Conservation (phyloP, 2,797 vertebrate species). For the Lemur catta region DNA sequence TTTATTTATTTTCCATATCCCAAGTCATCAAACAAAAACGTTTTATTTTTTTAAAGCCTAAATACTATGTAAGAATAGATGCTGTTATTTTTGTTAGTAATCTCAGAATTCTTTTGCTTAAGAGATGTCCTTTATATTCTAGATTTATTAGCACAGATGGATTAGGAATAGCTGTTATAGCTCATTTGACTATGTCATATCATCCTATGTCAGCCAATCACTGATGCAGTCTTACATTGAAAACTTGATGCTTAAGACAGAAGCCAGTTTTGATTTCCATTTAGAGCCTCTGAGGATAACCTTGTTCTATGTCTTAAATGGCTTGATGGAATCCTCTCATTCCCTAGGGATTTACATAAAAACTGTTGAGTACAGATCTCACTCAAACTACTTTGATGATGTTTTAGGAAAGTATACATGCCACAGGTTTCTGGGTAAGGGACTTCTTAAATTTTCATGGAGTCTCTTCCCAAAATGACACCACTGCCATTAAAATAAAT, state of each 20-base stretch:
- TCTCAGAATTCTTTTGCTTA: background rate
- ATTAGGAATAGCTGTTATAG: background rate
- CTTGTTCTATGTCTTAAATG: background rate
- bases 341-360: background rate
- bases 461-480: background rate
- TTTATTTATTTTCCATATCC: background rate
- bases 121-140: background rate
- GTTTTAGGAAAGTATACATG: background rate
- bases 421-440: background rate
- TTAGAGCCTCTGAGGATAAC: background rate
- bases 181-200: background rate
- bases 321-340: background rate
- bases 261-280: background rate
- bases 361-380: background rate
- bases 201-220: background rate
- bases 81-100: background rate
- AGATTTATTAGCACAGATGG: too few species aligned
- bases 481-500: background rate
- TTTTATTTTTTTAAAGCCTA: background rate
- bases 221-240: background rate
- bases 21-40: background rate
- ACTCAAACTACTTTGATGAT: background rate
- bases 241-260: background rate
- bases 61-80: background rate
- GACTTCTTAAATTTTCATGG: background rate